Percentiles rank a stretch among this genome's conserved stretches.
These are phyloP conservation scores for Pseudomyrmex gracilis DNA, from an alignment of 1,140 invertebrate genomes.

Conservation along the genomic window DNA sequence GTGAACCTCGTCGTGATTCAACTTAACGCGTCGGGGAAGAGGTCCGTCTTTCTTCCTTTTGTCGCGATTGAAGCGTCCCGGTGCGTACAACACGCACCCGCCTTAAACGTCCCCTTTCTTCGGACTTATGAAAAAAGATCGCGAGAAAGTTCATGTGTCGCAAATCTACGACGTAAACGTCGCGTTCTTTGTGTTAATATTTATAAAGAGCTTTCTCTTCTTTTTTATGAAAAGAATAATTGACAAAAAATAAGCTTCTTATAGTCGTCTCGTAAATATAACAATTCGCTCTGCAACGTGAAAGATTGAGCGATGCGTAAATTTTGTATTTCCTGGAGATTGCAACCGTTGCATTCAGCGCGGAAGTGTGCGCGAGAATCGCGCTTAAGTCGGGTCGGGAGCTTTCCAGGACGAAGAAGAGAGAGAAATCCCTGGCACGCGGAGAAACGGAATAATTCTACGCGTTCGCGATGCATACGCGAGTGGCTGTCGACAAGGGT, in stretches of 20 bases:
- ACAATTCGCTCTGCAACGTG: not conserved
- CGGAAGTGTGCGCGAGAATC: conserved; percentile 14
- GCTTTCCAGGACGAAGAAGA: conserved; percentile 35
- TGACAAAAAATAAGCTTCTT: not conserved
- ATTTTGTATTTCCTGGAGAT: conserved; percentile 15
- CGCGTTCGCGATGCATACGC: conserved; percentile 35
- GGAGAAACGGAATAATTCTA: conserved; percentile 57
- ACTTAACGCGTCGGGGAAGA: not conserved
- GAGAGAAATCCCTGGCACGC: conserved; percentile 48
- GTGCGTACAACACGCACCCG: too few species aligned
- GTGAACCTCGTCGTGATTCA: not conserved
- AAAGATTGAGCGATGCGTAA: conserved; percentile 17
- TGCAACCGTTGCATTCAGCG: conserved; percentile 33
- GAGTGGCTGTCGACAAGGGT: conserved; percentile 26
- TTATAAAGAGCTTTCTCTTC: too few species aligned
- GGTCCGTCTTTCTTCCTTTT: not conserved
- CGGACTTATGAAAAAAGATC: not conserved
- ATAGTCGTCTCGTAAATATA: not conserved
- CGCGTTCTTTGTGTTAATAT: too few species aligned
- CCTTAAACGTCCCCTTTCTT: not conserved
- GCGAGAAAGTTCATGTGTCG: conserved; percentile 10
- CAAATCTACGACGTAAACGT: not conserved
- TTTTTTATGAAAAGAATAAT: not conserved
- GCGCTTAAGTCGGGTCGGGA: conserved; percentile 13
- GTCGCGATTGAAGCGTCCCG: not conserved